phyloP scores from a whole-genome alignment of 2,797 vertebrate genomes.

The Gymnothorax javanicus region DNA sequence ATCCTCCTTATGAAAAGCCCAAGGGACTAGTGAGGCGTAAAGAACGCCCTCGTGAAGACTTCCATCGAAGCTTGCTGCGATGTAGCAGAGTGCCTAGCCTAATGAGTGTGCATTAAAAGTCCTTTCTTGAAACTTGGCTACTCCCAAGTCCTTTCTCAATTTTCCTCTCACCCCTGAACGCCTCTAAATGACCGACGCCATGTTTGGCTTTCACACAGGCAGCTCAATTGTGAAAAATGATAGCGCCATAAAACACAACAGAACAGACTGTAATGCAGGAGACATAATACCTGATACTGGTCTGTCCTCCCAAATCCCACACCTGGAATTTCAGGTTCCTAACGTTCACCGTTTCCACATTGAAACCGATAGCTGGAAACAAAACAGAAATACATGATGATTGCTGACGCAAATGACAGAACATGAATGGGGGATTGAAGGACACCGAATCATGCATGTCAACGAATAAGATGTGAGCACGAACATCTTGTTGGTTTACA shows the following conservation, averaged over 20 bases:
- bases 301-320: constrained; percentile 98
- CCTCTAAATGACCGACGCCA: no score
- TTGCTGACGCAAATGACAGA: neutral
- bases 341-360: constrained; percentile 94
- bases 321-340: constrained; percentile 98
- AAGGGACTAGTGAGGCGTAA: no score
- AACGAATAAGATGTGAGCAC: neutral
- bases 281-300: constrained; percentile 86
- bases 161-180: no score
- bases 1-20: no score
- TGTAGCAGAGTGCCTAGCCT: no score
- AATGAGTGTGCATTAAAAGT: no score
- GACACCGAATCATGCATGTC: neutral
- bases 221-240: neutral
- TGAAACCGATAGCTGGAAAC: constrained; percentile 93
- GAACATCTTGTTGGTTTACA: neutral
- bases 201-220: neutral
- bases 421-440: neutral
- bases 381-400: neutral
- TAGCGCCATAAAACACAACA: no score
- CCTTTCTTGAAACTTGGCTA: no score
- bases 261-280: neutral
- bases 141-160: no score
- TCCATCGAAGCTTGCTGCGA: no score
- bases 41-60: no score